Conservation (phyloP, 30 jellyfish, hydroid and myxozoan genomes). For the Pseudorhiza aurosa region DNA sequence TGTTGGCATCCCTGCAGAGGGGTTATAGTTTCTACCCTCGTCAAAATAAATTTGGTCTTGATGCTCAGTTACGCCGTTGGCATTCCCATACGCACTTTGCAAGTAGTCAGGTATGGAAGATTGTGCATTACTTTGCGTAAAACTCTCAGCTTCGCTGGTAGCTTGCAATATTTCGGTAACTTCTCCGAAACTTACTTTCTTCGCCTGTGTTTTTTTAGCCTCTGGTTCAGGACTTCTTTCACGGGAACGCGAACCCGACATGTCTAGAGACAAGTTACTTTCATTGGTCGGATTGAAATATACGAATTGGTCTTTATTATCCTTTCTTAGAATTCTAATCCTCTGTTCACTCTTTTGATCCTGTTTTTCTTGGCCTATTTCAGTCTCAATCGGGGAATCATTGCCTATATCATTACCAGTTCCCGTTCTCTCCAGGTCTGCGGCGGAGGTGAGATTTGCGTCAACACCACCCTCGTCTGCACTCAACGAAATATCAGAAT, state of each 20-base stretch:
- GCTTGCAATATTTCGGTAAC: conserved; percentile 42
- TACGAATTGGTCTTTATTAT: conserved; percentile 37
- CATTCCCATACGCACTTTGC: conserved; percentile 11
- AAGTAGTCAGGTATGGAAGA: not conserved
- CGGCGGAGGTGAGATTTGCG: not conserved
- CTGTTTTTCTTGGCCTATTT: not conserved
- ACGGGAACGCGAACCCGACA: conserved; percentile 5
- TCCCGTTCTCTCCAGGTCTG: not conserved
- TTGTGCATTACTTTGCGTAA: not conserved
- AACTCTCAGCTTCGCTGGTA: not conserved
- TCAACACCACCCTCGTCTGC: conserved; percentile 8
- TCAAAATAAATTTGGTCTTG: conserved; percentile 19
- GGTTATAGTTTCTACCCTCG: conserved; percentile 5
- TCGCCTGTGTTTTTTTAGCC: conserved; percentile 17
- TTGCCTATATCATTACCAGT: not conserved
- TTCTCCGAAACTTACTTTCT: conserved; percentile 67
- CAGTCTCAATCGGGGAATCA: too few species aligned
- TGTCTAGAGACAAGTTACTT: not conserved
- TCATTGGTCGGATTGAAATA: conserved; percentile 19
- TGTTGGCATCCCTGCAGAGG: conserved; percentile 26
- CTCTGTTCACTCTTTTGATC: conserved; percentile 54
- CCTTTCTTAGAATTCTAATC: conserved; percentile 41
- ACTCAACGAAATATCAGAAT: conserved; percentile 17
- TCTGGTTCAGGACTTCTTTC: conserved; percentile 63
- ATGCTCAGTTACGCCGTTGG: conserved; percentile 28